Conservation (phyloP, 1,140 invertebrate species). For the Cherax quadricarinatus region DNA sequence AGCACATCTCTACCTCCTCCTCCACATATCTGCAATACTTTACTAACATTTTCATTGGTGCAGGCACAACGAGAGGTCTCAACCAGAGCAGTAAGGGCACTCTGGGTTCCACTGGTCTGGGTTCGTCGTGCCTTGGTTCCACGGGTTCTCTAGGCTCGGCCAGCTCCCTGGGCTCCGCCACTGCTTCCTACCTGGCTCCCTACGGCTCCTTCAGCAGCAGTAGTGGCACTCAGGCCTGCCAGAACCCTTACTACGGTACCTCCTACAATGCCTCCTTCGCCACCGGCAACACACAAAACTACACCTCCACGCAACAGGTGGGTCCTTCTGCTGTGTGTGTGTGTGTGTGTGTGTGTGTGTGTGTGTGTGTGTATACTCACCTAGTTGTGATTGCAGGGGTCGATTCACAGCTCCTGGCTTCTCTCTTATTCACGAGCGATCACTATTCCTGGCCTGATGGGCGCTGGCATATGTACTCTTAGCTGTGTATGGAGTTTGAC, state of each 20-base stretch:
- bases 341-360: too few relatives aligned
- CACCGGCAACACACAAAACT: constrained; percentile 58
- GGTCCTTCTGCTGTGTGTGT: neutral
- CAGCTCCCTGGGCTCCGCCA: constrained; percentile 61
- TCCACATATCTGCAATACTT: neutral
- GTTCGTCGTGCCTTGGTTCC: constrained; percentile 67
- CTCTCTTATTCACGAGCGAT: too few relatives aligned
- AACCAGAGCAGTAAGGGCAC: constrained; percentile 61
- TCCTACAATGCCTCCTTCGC: constrained; percentile 70
- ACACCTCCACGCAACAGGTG: constrained; percentile 68
- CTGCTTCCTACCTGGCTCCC: constrained; percentile 71
- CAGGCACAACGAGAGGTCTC: constrained; percentile 61
- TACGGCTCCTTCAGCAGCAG: constrained; percentile 67
- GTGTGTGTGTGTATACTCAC: too few relatives aligned
- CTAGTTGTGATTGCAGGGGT: too few relatives aligned
- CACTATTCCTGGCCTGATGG: too few relatives aligned
- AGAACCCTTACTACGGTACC: constrained; percentile 71
- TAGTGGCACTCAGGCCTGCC: constrained; percentile 64
- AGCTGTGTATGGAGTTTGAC: too few relatives aligned
- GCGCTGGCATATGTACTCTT: too few relatives aligned
- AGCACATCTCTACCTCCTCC: neutral
- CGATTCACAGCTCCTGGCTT: too few relatives aligned
- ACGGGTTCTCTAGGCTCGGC: constrained; percentile 67
- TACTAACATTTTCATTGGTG: neutral
- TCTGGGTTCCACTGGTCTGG: constrained; percentile 47